Percentiles rank a stretch among this genome's conserved stretches.
phyloP scores from a whole-genome alignment of 2,888 invertebrate species.

The Suillia variegata region DNA sequence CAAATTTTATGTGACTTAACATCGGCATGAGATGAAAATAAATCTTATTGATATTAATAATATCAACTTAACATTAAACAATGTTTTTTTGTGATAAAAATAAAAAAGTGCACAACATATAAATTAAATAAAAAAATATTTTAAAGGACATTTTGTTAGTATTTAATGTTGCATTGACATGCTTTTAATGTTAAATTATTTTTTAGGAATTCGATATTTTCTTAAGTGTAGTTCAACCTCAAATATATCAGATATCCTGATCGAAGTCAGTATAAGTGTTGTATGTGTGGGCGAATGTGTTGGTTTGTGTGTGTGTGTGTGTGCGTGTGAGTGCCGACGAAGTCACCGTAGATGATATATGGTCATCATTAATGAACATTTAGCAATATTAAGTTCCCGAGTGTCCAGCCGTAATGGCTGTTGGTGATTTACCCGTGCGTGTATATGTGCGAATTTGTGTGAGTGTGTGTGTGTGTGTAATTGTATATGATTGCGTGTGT shows the following conservation, averaged over 20 bases:
- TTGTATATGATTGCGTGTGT: not conserved
- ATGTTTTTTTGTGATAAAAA: too few relatives aligned
- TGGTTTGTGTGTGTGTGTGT: not conserved
- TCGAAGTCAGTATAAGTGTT: not conserved
- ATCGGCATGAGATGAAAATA: too few relatives aligned
- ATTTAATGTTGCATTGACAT: too few relatives aligned
- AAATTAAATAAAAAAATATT: too few relatives aligned
- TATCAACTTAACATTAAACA: too few relatives aligned
- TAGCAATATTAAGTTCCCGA: not conserved
- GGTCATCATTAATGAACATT: constrained; percentile 16
- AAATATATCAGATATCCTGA: not conserved
- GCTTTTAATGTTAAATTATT: too few relatives aligned
- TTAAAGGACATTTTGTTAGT: too few relatives aligned
- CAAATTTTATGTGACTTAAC: too few relatives aligned
- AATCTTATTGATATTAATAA: too few relatives aligned
- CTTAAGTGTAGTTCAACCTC: too few relatives aligned
- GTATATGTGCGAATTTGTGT: not conserved
- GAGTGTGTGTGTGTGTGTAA: not conserved
- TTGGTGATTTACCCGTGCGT: not conserved
- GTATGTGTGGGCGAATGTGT: not conserved
- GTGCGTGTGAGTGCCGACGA: not conserved
- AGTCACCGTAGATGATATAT: constrained; percentile 3
- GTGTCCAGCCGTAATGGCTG: not conserved
- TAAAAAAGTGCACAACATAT: too few relatives aligned
- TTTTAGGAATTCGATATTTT: too few relatives aligned